Evolutionary conservation across 2,797 vertebrate genomes (phyloP).

Genomic region (Allobates femoralis): DNA sequence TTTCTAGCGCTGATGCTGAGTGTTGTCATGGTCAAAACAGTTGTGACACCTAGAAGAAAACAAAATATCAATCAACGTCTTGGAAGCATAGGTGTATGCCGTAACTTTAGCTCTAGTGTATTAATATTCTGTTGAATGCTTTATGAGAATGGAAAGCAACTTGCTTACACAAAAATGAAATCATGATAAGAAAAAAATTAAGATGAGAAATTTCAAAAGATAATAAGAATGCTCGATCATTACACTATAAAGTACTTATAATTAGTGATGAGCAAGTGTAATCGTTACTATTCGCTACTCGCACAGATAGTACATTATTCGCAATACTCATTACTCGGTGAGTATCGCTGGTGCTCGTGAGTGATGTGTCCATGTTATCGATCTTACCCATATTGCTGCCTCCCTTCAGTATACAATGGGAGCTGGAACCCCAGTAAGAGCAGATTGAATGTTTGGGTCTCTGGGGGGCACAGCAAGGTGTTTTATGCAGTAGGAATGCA

Average conservation of each 20-base stretch:
- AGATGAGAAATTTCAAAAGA: background rate
- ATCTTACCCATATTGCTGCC: no score
- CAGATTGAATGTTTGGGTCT: no score
- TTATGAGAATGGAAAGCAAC: background rate
- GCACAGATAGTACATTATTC: no score
- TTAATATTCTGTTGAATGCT: background rate
- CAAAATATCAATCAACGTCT: background rate
- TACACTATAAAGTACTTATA: background rate
- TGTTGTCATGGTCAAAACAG: conserved; percentile 97
- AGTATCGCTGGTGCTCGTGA: no score
- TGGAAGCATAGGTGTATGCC: background rate
- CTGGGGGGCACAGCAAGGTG: no score
- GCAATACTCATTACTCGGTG: no score
- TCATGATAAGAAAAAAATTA: background rate
- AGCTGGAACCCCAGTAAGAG: no score
- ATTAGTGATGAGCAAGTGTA: no score
- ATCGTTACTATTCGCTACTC: no score
- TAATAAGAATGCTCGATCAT: background rate
- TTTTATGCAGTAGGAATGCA: no score
- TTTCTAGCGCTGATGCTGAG: conserved; percentile 96
- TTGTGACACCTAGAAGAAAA: conserved; percentile 88
- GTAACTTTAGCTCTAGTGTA: background rate
- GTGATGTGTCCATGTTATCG: no score
- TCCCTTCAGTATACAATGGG: no score
- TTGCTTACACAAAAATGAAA: background rate